Evolutionary conservation across 2,888 invertebrate genomes (phyloP).

Genomic region (Meiosimyza platycephala): DNA sequence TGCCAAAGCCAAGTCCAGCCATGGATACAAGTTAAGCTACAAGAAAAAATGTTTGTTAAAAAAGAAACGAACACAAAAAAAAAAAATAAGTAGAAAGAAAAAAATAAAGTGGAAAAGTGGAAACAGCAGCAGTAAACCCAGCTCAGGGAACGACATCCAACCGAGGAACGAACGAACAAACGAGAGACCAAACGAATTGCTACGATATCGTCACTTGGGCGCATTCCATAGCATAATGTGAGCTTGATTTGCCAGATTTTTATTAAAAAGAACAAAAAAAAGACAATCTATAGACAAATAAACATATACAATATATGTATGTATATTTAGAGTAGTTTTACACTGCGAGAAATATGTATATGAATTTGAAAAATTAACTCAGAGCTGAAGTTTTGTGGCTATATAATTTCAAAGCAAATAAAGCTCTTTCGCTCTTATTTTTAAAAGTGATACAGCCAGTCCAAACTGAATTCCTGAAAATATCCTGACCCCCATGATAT

Average conservation of each 20-base stretch:
- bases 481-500: too few species aligned
- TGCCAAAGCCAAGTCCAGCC: conserved; percentile 32
- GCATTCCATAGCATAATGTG: conserved; percentile 64
- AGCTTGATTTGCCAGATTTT: conserved; percentile 65
- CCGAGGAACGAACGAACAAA: neutral
- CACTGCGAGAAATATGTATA: too few species aligned
- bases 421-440: too few species aligned
- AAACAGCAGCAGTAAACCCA: neutral
- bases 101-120: conserved; percentile 13
- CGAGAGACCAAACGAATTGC: conserved; percentile 60
- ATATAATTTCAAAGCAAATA: too few species aligned
- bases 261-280: neutral
- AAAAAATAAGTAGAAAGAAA: conserved; percentile 14
- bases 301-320: too few species aligned
- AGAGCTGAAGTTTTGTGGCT: too few species aligned
- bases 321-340: too few species aligned
- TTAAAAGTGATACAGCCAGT: too few species aligned
- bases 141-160: neutral
- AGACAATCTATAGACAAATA: too few species aligned
- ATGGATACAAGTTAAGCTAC: conserved; percentile 34
- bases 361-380: too few species aligned
- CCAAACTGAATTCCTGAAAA: too few species aligned
- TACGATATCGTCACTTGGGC: conserved; percentile 65
- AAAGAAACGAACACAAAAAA: neutral
- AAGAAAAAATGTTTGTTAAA: conserved; percentile 7